Evolutionary conservation across 1,140 invertebrate species (phyloP).

Genomic region (Venustaconcha ellipsiformis): DNA sequence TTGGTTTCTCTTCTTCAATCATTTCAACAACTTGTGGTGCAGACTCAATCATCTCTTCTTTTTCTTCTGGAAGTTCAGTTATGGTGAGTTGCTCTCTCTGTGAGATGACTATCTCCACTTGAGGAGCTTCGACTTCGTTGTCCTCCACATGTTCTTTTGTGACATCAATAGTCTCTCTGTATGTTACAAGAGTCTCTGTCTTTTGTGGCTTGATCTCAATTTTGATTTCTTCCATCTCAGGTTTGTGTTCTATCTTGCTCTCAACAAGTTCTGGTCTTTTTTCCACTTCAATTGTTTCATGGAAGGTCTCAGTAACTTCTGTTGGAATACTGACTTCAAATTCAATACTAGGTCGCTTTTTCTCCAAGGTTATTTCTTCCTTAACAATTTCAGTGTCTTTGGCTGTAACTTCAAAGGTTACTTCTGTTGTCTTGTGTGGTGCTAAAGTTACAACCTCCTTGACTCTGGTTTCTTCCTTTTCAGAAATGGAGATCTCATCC

Average conservation of each 20-base stretch:
- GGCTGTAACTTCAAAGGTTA: slow-evolving; percentile 6
- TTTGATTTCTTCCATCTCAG: slow-evolving; percentile 12
- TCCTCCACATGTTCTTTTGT: slow-evolving; percentile 14
- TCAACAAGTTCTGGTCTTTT: slow-evolving; percentile 7
- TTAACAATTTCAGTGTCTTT: not conserved
- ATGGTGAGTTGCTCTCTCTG: slow-evolving; percentile 18
- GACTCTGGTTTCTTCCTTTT: not conserved
- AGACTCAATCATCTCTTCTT: slow-evolving; percentile 22
- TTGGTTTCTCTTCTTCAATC: slow-evolving; percentile 22
- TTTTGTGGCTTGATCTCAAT: slow-evolving; percentile 10
- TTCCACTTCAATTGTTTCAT: slow-evolving; percentile 10
- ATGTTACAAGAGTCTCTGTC: slow-evolving; percentile 20
- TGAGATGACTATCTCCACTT: slow-evolving; percentile 4
- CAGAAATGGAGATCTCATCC: too few species aligned
- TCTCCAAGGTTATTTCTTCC: too few species aligned
- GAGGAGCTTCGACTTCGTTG: slow-evolving; percentile 8
- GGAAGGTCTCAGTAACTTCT: slow-evolving; percentile 6
- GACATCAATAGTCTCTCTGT: slow-evolving; percentile 36
- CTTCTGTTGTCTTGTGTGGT: not conserved
- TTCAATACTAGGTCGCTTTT: slow-evolving; percentile 10
- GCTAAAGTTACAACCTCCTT: slow-evolving; percentile 4
- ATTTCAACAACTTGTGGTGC: slow-evolving; percentile 20
- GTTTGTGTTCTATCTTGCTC: not conserved
- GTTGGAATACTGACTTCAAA: not conserved
- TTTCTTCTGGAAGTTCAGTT: slow-evolving; percentile 17